These are phyloP conservation scores for Tribolium freemani DNA, from an alignment of 2,888 invertebrate genomes.

Conservation along the genomic window DNA sequence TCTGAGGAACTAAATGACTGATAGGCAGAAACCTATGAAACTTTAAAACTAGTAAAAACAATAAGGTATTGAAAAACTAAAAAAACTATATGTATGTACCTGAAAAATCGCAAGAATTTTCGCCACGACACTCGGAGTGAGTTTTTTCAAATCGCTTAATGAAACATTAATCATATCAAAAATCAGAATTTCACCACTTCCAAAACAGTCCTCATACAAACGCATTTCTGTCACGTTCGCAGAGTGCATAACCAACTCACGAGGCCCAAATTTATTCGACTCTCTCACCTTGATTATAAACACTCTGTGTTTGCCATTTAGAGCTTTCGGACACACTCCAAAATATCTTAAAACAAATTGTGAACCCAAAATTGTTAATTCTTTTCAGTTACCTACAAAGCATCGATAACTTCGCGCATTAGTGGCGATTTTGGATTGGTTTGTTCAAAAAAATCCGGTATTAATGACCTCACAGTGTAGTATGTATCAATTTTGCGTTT, in stretches of 20 bases:
- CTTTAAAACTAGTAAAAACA: too few relatives aligned
- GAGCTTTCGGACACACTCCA: neutral
- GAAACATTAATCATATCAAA: neutral
- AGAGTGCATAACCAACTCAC: neutral
- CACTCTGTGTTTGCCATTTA: slow-evolving; percentile 1
- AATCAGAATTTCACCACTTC: slow-evolving; percentile 6
- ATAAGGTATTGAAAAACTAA: too few relatives aligned
- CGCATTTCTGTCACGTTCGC: neutral
- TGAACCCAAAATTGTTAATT: neutral
- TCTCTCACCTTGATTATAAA: neutral
- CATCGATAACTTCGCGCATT: slow-evolving; percentile 25
- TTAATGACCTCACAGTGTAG: slow-evolving; percentile 48
- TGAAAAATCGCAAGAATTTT: slow-evolving; percentile 9
- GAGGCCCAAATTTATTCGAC: neutral
- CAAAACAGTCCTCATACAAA: slow-evolving; percentile 6
- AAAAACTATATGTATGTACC: neutral
- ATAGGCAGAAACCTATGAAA: too few relatives aligned
- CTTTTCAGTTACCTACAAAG: slow-evolving; percentile 41
- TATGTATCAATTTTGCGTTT: slow-evolving; percentile 53
- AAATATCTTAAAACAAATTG: neutral
- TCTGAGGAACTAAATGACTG: too few relatives aligned
- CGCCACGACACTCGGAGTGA: neutral
- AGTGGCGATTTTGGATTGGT: slow-evolving; percentile 35
- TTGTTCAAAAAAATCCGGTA: slow-evolving; percentile 52
- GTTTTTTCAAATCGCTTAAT: neutral